Evolutionary conservation across 2,113 vertebrate genomes (phyloP).

Genomic region (Thunnus thynnus): DNA sequence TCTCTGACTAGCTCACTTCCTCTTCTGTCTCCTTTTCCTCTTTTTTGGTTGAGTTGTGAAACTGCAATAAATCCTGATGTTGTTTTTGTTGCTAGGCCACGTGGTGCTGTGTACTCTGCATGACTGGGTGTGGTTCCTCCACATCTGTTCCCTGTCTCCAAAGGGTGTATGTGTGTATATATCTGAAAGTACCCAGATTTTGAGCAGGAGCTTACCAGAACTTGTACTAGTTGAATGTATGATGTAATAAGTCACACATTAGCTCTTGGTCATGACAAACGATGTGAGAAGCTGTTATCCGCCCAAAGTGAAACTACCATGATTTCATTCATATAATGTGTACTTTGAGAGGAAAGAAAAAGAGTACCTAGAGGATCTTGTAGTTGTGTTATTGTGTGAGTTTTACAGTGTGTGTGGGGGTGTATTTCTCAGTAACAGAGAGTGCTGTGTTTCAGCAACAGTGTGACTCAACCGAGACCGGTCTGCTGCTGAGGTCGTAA

Average conservation of each 20-base stretch:
- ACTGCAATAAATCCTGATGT: slow-evolving; percentile 56
- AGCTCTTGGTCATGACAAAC: slow-evolving; percentile 11
- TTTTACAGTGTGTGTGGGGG: slow-evolving; percentile 46
- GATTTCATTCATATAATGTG: slow-evolving; percentile 33
- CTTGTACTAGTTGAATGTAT: slow-evolving; percentile 1
- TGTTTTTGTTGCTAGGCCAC: slow-evolving; percentile 77
- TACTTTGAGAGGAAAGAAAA: background rate
- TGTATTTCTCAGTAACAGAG: slow-evolving; percentile 59
- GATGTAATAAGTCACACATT: slow-evolving; percentile 36
- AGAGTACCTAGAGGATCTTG: background rate
- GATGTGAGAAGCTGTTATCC: slow-evolving; percentile 20
- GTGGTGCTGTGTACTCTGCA: slow-evolving; percentile 55
- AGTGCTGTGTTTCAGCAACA: slow-evolving; percentile 58
- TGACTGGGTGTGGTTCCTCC: slow-evolving; percentile 75
- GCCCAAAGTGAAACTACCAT: slow-evolving; percentile 32
- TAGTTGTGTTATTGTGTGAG: slow-evolving; percentile 11
- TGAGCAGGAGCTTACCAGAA: slow-evolving; percentile 33
- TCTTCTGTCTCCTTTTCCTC: slow-evolving; percentile 35
- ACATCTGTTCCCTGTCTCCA: slow-evolving; percentile 67
- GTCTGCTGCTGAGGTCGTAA: slow-evolving; percentile 52
- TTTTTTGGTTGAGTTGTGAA: slow-evolving; percentile 51
- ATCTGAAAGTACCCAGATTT: slow-evolving; percentile 50
- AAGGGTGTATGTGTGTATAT: slow-evolving; percentile 45
- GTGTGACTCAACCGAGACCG: slow-evolving; percentile 64
- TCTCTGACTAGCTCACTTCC: slow-evolving; percentile 22